phyloP scores from a whole-genome alignment of 30 jellyfish, hydroid and myxozoan genomes.

The Clytia hemisphaerica region DNA sequence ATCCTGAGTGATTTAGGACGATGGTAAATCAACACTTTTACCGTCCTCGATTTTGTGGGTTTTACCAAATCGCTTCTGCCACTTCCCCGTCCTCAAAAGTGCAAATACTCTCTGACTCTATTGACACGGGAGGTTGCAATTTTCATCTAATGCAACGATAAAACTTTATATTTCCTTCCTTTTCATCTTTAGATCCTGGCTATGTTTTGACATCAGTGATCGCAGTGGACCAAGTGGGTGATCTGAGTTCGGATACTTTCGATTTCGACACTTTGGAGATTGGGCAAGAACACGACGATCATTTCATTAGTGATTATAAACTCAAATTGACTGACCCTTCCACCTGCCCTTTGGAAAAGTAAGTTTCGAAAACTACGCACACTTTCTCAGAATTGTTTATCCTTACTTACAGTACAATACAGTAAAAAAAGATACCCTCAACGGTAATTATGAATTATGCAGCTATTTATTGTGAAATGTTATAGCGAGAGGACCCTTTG shows the following conservation, averaged over 20 bases:
- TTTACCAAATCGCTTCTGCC: too few relatives aligned
- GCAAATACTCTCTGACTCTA: too few relatives aligned
- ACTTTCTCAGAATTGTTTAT: too few relatives aligned
- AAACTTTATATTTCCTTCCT: too few relatives aligned
- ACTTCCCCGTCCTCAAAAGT: too few relatives aligned
- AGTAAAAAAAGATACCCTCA: too few relatives aligned
- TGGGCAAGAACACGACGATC: neutral
- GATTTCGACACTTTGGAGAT: neutral
- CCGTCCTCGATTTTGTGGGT: too few relatives aligned
- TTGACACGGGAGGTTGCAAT: too few relatives aligned
- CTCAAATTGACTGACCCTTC: constrained; percentile 54
- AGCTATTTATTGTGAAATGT: too few relatives aligned
- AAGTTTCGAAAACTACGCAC: neutral
- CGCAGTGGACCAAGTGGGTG: constrained; percentile 78
- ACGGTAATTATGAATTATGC: too few relatives aligned
- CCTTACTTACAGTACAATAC: too few relatives aligned
- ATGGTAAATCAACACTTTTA: neutral
- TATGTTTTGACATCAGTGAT: constrained; percentile 53
- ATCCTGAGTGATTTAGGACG: neutral
- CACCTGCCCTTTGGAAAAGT: constrained; percentile 84
- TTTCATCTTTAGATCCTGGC: constrained; percentile 97
- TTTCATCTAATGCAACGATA: neutral
- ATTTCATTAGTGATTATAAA: constrained; percentile 5
- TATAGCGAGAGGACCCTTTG: too few relatives aligned
- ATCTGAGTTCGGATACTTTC: constrained; percentile 12